A percentile compares a stretch with the other conserved stretches of the same genome.
Evolutionary conservation across 2,113 vertebrate species (phyloP).

Genomic region (Donacobius atricapilla): DNA sequence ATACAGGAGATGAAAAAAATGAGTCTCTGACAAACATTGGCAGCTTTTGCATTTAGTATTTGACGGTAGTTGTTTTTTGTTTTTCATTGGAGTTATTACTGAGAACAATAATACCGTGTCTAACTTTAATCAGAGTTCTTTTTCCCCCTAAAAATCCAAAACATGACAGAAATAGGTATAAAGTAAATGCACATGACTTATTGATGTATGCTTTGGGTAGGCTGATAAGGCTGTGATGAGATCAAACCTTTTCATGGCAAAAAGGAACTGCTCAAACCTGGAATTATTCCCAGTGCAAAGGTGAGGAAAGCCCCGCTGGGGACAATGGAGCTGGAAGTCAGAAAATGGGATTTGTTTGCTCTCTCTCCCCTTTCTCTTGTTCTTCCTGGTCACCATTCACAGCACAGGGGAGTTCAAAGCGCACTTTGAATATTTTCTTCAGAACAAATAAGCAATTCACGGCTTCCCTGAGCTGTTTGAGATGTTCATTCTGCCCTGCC

Average conservation of each 20-base stretch:
- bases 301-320: neutral
- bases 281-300: neutral
- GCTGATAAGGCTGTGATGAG: neutral
- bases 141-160: neutral
- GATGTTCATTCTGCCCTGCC: neutral
- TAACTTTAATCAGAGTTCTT: neutral
- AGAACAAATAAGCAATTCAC: conserved; percentile 17
- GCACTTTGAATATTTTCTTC: conserved; percentile 18
- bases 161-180: neutral
- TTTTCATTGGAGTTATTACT: neutral
- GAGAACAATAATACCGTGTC: neutral
- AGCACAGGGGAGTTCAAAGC: conserved; percentile 58
- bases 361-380: neutral
- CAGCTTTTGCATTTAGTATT: neutral
- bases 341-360: conserved; percentile 6
- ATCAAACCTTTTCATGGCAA: neutral
- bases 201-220: neutral
- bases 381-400: neutral
- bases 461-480: neutral
- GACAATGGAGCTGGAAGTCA: neutral
- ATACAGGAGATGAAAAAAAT: neutral
- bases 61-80: neutral
- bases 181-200: neutral
- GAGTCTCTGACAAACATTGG: neutral
- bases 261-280: neutral